Evolutionary conservation across 2,888 invertebrate genomes (phyloP), one percentile per base, ranked within the genome.

Genomic region (Xestia rhomboidea): DNA sequence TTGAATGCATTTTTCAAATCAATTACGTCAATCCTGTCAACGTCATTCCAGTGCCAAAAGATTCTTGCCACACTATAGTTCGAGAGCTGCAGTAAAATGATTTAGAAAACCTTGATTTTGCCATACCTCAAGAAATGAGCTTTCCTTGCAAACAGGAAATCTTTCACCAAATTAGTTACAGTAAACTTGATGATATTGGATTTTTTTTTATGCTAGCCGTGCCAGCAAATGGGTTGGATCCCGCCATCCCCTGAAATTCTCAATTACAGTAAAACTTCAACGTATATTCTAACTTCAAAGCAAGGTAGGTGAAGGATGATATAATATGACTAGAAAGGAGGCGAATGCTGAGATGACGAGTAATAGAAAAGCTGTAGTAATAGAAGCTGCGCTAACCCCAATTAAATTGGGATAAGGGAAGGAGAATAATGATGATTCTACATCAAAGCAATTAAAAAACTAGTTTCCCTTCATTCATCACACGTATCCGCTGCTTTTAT

Each of bases 361-460:
- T 13, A 15, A 27, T 27, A 57, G n/a, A 54, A 24, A 54, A n/a
- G 10, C 24, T 24, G 51, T 24, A 24, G 49, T 49, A 8, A 49
- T 2, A 51, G 24, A 54, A 5, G 27, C 54, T 27, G 2, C n/a
- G 54, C 2, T 1, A 13, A 24, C 2, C 6, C n/a, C 6, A 27
- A 57, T 10, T 57, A 15, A 27, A 27, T 57, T 57, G 15, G 2
- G 27, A n/a, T 30, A 21, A 60, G 3, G 30, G 1, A 3, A 10
- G 8, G 3, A 30, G 4, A 60, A 21, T 30, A 4, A 60, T 21
- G 21, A 10, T 21, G 10, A 30, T 60, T 68, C 15, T 38, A 71
- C 24, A 46, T 68, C 11, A 75, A 76, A 51, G 62, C 5, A 73
- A 69, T 72, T 44, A 72, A 62, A 69, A 76, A 51, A 1, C 27